A percentile compares a stretch with the other conserved stretches of the same genome.
Conservation (phyloP, 2,797 vertebrate genomes). For the Eutrigla gurnardus region DNA sequence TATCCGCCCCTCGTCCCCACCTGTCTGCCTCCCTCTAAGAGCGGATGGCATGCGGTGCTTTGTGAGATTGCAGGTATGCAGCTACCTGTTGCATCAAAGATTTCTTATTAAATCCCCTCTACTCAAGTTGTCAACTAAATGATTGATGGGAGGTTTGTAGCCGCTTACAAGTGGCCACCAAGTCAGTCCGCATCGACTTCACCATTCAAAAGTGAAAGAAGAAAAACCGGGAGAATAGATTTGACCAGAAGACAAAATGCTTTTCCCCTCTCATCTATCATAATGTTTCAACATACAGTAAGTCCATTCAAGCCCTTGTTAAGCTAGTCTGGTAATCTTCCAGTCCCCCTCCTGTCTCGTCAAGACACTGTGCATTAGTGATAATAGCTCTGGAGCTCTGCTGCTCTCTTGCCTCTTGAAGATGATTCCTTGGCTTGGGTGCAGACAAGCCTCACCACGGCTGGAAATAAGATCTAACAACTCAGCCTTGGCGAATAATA, state of each 20-base stretch:
- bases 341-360: slow-evolving; percentile 50
- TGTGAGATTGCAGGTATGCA: slow-evolving; percentile 47
- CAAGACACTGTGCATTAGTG: slow-evolving; percentile 67
- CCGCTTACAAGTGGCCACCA: neutral
- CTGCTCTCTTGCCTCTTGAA: slow-evolving; percentile 35
- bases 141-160: slow-evolving; percentile 25
- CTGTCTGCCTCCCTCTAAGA: slow-evolving; percentile 36
- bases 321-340: slow-evolving; percentile 53
- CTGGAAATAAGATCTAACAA: slow-evolving; percentile 88
- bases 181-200: slow-evolving; percentile 2
- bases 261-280: slow-evolving; percentile 23
- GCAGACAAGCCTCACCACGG: slow-evolving; percentile 65
- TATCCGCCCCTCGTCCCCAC: slow-evolving; percentile 18
- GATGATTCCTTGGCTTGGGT: slow-evolving; percentile 67
- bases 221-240: neutral
- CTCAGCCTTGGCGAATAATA: slow-evolving; percentile 72
- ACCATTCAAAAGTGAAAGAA: neutral
- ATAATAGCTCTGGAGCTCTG: slow-evolving; percentile 63
- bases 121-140: slow-evolving; percentile 26
- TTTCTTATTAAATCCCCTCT: slow-evolving; percentile 26
- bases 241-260: slow-evolving; percentile 21
- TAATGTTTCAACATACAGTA: slow-evolving; percentile 59
- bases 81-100: slow-evolving; percentile 30
- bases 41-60: slow-evolving; percentile 38
- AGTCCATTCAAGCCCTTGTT: slow-evolving; percentile 50